Evolutionary conservation across 1,140 invertebrate species (phyloP).

Genomic region (Glossosoma conforme): DNA sequence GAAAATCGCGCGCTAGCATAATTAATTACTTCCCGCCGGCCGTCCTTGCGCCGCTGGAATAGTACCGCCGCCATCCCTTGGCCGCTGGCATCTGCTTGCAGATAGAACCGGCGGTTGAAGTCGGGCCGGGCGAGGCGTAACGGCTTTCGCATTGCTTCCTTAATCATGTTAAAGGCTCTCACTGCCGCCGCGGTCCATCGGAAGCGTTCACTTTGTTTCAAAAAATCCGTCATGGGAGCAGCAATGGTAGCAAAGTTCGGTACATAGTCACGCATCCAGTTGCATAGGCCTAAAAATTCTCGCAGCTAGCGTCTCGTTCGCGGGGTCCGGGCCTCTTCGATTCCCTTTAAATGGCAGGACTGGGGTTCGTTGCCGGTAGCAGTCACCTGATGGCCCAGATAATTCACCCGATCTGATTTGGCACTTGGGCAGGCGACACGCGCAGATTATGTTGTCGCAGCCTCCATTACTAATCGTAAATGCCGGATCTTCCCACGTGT

Average conservation of each 20-base stretch:
- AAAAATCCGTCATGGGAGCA: neutral
- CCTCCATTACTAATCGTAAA: conserved; percentile 6
- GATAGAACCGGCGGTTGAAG: conserved; percentile 30
- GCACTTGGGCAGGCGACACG: neutral
- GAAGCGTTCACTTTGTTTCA: no score
- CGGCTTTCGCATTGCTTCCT: conserved; percentile 27
- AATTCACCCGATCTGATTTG: neutral
- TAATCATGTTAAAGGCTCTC: conserved; percentile 33
- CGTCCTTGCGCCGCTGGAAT: no score
- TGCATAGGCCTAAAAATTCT: conserved; percentile 20
- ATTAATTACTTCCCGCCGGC: neutral
- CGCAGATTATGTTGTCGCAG: conserved; percentile 8
- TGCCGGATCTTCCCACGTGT: neutral
- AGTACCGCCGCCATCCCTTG: no score
- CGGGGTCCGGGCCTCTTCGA: no score
- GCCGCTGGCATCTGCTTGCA: no score
- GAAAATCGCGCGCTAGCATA: no score
- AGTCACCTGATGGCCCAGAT: neutral
- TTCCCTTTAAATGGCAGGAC: no score
- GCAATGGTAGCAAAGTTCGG: no score
- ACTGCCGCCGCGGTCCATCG: no score
- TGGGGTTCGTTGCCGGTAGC: neutral
- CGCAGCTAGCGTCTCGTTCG: no score
- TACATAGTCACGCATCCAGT: no score
- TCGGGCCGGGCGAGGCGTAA: conserved; percentile 27